phyloP scores from a whole-genome alignment of 2,888 invertebrate genomes.

The Hemicrepidius hirtus region DNA sequence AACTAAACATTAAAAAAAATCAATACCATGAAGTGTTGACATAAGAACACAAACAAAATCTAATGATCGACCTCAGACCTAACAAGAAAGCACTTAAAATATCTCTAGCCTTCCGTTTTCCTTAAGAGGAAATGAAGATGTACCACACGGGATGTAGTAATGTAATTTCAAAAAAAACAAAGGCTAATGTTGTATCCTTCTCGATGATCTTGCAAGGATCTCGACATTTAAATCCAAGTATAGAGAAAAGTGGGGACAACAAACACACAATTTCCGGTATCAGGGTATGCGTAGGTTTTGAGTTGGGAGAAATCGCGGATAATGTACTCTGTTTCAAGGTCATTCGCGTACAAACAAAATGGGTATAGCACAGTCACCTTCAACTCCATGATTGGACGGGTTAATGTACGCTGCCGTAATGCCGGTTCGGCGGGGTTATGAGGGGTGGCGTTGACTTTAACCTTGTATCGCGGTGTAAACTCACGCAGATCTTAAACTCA shows the following conservation, averaged over 20 bases:
- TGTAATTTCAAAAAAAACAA: slow-evolving; percentile 2
- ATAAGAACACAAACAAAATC: neutral
- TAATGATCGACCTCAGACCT: too few species aligned
- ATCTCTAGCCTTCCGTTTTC: neutral
- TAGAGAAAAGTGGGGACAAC: neutral
- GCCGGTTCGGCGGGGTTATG: slow-evolving; percentile 42
- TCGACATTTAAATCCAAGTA: slow-evolving; percentile 7
- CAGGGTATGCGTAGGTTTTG: slow-evolving; percentile 6
- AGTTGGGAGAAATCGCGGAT: slow-evolving; percentile 60
- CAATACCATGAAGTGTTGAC: too few species aligned
- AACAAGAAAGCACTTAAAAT: too few species aligned
- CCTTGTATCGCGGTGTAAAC: slow-evolving; percentile 47
- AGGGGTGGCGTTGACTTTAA: slow-evolving; percentile 48
- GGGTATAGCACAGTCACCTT: slow-evolving; percentile 61
- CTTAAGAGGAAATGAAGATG: slow-evolving; percentile 1
- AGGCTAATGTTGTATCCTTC: neutral
- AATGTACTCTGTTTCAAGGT: slow-evolving; percentile 58
- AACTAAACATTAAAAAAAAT: too few species aligned
- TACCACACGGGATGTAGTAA: too few species aligned
- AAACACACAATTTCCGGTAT: slow-evolving; percentile 6
- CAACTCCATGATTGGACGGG: slow-evolving; percentile 60
- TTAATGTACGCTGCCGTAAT: slow-evolving; percentile 59
- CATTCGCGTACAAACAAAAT: slow-evolving; percentile 60
- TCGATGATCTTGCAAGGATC: neutral
- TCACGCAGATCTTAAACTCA: slow-evolving; percentile 49